Base-by-base conservation (phyloP, 2,888 invertebrate species). In the Eupithecia insigniata region DNA sequence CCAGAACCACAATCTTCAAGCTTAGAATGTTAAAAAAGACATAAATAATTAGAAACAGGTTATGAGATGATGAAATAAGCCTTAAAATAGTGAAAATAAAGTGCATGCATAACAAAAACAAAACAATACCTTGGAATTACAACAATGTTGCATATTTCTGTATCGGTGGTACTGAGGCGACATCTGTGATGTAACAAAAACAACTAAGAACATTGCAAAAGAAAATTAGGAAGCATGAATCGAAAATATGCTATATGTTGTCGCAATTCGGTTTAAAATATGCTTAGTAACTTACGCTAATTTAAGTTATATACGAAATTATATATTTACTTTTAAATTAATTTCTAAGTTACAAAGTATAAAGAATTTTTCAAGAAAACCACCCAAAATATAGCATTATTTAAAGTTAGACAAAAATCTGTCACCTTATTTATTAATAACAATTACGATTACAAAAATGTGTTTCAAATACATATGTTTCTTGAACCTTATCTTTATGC, bases 151-250 rank as follows among this genome's bases (percentile, higher is more conserved):
- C 77, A 84, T 81, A 87, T 91, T 91, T 86, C 91, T 88, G 90
- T 93, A 92, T 80, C 92, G 89, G 84, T 92, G 90, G 85, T 92
- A 92, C 85, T 86, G 89, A 89, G 91, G 91, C 89, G 91, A 92
- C 89, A 93, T 93, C 93, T 93, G 92, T 89, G 84, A 85, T 84
- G 83, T 81, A 81, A 79, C 83, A 82, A 85, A 82, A 83, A 82
- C 78, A 76, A 76, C 69, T 73, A 78, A 78, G 67, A 76, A 73
- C 69, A 78, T 76, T 74, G 79, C 81, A 30, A 76, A 74, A 77
- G 67, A 78, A 61, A 71, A 75, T 78, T 76, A 76, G 75, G 73
- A 78, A 78, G 74, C 76, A 70, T 70, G 65, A 66, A 16, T 10
- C 8, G 26, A 39, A 39, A 72, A 68, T 65, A 28, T 67, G 73